Evolutionary conservation across 2,888 invertebrate genomes (phyloP).

Genomic region (Podotricha telesiphe): DNA sequence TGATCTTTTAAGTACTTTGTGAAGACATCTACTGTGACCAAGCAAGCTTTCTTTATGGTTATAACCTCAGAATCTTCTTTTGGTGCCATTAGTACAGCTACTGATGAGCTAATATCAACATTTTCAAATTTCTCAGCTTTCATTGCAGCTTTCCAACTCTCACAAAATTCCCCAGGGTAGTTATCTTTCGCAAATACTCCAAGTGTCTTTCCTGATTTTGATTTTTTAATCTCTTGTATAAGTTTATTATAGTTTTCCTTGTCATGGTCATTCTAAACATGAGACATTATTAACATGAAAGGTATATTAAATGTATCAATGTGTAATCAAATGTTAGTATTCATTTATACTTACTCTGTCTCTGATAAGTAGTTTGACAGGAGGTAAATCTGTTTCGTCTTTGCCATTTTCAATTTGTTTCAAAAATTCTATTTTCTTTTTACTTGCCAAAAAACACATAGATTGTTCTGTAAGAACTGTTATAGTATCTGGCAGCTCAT

Average conservation of each 20-base stretch:
- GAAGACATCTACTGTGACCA: conserved; percentile 97
- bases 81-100: conserved; percentile 94
- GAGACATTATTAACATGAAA: not conserved
- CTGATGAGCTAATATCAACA: conserved; percentile 92
- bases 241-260: conserved; percentile 92
- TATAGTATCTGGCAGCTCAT: conserved; percentile 97
- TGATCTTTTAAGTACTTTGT: conserved; percentile 98
- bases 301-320: conserved; percentile 40
- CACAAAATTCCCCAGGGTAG: conserved; percentile 96
- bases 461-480: conserved; percentile 94
- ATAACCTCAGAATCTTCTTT: conserved; percentile 97
- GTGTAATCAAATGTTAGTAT: not conserved
- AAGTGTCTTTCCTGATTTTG: conserved; percentile 93
- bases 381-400: conserved; percentile 91
- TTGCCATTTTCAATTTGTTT: conserved; percentile 93
- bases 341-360: conserved; percentile 89
- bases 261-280: conserved; percentile 92
- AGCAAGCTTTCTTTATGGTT: conserved; percentile 95
- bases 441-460: conserved; percentile 96
- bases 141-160: conserved; percentile 92
- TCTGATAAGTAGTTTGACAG: conserved; percentile 92
- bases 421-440: conserved; percentile 98
- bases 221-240: conserved; percentile 91
- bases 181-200: conserved; percentile 97
- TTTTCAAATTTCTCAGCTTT: conserved; percentile 91